Evolutionary conservation across 1,140 invertebrate species (phyloP).

Genomic region (Heliconius melpomene): DNA sequence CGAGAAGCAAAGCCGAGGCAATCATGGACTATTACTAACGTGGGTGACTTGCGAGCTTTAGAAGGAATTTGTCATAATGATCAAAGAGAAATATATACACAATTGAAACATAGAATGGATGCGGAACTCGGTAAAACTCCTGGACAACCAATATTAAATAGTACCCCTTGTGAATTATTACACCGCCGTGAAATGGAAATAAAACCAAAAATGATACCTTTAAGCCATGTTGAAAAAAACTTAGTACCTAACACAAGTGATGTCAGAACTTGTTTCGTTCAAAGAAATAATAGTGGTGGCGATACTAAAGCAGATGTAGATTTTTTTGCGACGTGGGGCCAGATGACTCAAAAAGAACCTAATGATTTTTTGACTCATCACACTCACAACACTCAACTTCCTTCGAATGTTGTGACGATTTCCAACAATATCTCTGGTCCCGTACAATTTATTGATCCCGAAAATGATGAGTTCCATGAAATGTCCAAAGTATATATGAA

Average conservation of each 20-base stretch:
- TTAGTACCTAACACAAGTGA: slow-evolving; percentile 71
- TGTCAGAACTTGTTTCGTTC: slow-evolving; percentile 63
- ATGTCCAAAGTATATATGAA: slow-evolving; percentile 80
- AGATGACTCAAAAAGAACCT: slow-evolving; percentile 79
- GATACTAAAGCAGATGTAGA: slow-evolving; percentile 73
- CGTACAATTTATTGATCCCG: slow-evolving; percentile 75
- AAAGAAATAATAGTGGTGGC: slow-evolving; percentile 74
- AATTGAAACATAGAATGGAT: slow-evolving; percentile 74
- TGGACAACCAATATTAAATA: slow-evolving; percentile 60
- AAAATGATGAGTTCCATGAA: slow-evolving; percentile 79
- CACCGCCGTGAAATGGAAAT: slow-evolving; percentile 71
- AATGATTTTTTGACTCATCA: slow-evolving; percentile 77
- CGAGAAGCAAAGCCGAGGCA: slow-evolving; percentile 75
- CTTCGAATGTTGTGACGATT: slow-evolving; percentile 70
- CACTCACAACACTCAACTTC: slow-evolving; percentile 68
- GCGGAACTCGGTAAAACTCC: slow-evolving; percentile 71
- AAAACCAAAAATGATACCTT: slow-evolving; percentile 76
- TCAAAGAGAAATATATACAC: slow-evolving; percentile 67
- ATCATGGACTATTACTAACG: slow-evolving; percentile 76
- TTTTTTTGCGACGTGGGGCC: slow-evolving; percentile 80
- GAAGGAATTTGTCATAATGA: slow-evolving; percentile 69
- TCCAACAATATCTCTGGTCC: slow-evolving; percentile 77
- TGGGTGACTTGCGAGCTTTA: slow-evolving; percentile 65
- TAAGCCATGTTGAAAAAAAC: slow-evolving; percentile 74
- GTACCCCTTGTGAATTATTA: slow-evolving; percentile 61